These are phyloP conservation scores for Drosophila putrida DNA, from an alignment of 2,888 invertebrate genomes.

Conservation along the genomic window DNA sequence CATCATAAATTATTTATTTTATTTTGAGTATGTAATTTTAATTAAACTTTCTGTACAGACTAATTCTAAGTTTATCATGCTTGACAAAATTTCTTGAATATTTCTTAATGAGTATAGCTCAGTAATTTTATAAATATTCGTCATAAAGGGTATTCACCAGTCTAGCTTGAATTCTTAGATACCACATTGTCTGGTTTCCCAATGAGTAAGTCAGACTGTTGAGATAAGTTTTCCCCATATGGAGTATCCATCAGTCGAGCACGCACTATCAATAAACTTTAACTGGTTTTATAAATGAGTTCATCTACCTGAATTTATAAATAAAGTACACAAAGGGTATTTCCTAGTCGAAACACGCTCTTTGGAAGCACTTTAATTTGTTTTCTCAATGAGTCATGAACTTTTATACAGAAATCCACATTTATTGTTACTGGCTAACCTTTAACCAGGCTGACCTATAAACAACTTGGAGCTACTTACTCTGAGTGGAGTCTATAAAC, in stretches of 20 bases:
- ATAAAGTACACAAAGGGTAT: conserved; percentile 4
- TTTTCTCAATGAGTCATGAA: conserved; percentile 32
- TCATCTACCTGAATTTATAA: conserved; percentile 1
- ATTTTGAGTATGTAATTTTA: neutral
- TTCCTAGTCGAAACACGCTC: neutral
- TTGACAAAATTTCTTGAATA: neutral
- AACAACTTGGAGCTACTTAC: conserved; percentile 26
- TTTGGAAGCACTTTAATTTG: neutral
- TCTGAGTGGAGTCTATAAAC: conserved; percentile 22
- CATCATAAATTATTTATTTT: neutral
- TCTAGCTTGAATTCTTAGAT: neutral
- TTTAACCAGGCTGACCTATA: conserved; percentile 32
- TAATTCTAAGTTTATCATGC: too few species aligned
- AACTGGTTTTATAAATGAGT: conserved; percentile 6
- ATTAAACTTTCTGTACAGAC: too few species aligned
- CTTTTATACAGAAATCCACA: conserved; percentile 15
- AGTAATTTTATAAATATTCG: neutral
- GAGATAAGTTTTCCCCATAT: too few species aligned
- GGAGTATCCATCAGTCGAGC: too few species aligned
- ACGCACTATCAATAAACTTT: neutral
- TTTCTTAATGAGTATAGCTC: neutral
- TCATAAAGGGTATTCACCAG: neutral
- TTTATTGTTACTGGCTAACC: conserved; percentile 19
- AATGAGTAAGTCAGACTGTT: neutral
- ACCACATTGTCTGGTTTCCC: neutral